A percentile compares a stretch with the other conserved stretches of the same genome.
Evolutionary conservation across 1,140 invertebrate genomes (phyloP).

Genomic region (Pogonognathellus flavescens): DNA sequence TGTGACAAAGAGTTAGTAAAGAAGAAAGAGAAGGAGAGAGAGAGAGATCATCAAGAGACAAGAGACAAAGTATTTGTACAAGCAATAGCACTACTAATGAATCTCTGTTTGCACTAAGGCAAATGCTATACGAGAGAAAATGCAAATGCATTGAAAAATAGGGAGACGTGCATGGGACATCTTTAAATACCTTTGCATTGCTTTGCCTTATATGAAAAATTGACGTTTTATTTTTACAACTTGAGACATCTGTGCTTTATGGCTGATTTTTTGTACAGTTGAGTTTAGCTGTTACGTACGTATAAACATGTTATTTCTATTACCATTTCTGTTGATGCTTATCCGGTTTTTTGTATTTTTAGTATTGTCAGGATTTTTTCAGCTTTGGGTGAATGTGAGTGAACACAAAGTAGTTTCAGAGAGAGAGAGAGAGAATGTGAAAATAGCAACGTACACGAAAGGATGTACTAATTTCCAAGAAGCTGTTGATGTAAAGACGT

Average conservation of each 20-base stretch:
- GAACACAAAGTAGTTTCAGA: neutral
- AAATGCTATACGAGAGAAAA: neutral
- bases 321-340: conserved; percentile 22
- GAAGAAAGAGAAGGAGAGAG: neutral
- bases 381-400: conserved; percentile 8
- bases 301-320: neutral
- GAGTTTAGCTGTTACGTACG: neutral
- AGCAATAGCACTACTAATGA: conserved; percentile 7
- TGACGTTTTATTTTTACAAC: conserved; percentile 47
- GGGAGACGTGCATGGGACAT: neutral
- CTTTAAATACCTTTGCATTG: neutral
- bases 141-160: neutral
- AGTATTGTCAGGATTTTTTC: conserved; percentile 29
- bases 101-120: neutral
- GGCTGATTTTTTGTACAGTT: neutral
- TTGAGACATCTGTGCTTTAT: neutral
- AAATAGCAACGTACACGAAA: neutral
- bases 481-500: neutral
- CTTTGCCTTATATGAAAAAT: conserved; percentile 33
- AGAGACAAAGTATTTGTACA: neutral
- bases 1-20: no score
- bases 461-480: neutral
- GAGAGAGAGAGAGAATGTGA: neutral
- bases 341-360: conserved; percentile 44
- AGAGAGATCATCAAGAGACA: neutral